A percentile compares a stretch with the other conserved stretches of the same genome.
phyloP scores from a whole-genome alignment of 2,113 vertebrate genomes.

The Lipophrys pholis region DNA sequence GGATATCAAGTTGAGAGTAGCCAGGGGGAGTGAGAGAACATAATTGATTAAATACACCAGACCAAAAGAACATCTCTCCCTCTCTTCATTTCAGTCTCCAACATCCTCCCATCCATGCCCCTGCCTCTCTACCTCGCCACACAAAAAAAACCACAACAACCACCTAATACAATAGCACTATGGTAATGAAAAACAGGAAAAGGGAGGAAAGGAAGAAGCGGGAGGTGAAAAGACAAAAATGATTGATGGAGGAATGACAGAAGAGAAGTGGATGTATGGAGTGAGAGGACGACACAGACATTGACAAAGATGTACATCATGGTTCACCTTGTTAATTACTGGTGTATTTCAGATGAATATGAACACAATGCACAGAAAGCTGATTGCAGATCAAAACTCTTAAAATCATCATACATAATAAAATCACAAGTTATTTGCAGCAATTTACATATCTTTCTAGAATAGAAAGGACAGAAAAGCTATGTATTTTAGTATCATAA shows the following conservation, averaged over 20 bases:
- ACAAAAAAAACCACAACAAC: conserved; percentile 30
- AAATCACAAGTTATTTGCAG: no score
- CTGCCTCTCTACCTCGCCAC: conserved; percentile 21
- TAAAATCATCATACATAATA: no score
- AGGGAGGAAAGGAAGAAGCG: conserved; percentile 59
- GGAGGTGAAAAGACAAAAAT: conserved; percentile 28
- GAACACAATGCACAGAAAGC: conserved; percentile 27
- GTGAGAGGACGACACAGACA: neutral
- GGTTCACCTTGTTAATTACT: conserved; percentile 55
- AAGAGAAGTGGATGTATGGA: neutral
- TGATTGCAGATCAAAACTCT: no score
- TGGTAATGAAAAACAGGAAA: conserved; percentile 17
- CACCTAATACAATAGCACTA: conserved; percentile 18
- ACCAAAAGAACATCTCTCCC: conserved; percentile 63
- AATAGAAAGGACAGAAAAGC: conserved; percentile 6
- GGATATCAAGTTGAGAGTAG: conserved; percentile 53
- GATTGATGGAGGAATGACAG: conserved; percentile 40
- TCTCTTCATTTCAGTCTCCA: conserved; percentile 55
- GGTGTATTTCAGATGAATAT: conserved; percentile 37
- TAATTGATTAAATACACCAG: conserved; percentile 69
- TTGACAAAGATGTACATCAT: conserved; percentile 40
- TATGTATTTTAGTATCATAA: neutral
- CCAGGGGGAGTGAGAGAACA: conserved; percentile 52
- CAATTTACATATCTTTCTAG: no score
- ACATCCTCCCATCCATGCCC: conserved; percentile 44